Conservation (phyloP, 64 coral and sea anemone genomes). For the Platygyra sinensis region DNA sequence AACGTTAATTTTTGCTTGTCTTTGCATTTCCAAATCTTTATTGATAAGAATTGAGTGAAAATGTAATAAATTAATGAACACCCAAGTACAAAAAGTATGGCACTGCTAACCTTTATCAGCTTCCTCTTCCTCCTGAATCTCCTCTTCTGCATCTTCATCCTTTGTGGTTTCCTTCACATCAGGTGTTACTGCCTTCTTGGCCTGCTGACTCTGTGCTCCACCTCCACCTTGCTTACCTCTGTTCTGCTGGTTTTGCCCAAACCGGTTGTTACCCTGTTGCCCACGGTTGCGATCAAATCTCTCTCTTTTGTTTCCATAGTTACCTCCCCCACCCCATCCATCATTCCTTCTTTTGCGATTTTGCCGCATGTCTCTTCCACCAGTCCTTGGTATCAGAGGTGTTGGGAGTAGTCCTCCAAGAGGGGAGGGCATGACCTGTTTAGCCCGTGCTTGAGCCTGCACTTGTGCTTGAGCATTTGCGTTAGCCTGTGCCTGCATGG, state of each 20-base stretch:
- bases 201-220: constrained; percentile 7
- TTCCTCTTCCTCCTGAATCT: neutral
- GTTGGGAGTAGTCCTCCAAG: constrained; percentile 62
- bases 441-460: neutral
- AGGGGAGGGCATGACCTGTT: constrained; percentile 33
- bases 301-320: constrained; percentile 59
- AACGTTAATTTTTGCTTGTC: too few species aligned
- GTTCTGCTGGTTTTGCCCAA: neutral
- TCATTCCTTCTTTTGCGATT: constrained; percentile 59
- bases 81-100: neutral
- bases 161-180: neutral
- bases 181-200: neutral
- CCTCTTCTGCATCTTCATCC: neutral
- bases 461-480: constrained; percentile 51
- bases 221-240: constrained; percentile 5
- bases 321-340: constrained; percentile 50
- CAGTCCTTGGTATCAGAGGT: constrained; percentile 49
- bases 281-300: constrained; percentile 22
- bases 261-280: neutral
- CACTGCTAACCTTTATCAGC: neutral
- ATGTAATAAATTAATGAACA: too few species aligned
- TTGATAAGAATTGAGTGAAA: too few species aligned
- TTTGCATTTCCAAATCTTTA: too few species aligned
- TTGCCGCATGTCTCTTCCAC: constrained; percentile 45
- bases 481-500: constrained; percentile 80